phyloP scores from a whole-genome alignment of 2,888 invertebrate genomes.

The Drosophila parthenogenetica region DNA sequence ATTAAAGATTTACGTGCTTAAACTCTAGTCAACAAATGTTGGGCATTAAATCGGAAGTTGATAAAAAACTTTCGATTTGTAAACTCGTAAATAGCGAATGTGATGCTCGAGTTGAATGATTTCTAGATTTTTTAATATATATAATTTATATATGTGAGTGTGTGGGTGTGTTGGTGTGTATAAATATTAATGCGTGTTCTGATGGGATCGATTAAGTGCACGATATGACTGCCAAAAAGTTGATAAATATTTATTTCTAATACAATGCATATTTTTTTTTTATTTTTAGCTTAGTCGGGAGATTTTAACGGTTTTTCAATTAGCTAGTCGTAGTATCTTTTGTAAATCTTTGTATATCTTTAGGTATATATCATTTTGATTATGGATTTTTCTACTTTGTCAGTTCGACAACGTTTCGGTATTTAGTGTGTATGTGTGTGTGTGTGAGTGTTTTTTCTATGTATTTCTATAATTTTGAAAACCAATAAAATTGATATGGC shows the following conservation, averaged over 20 bases:
- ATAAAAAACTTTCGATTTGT: constrained; percentile 54
- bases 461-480: constrained; percentile 28
- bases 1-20: constrained; percentile 43
- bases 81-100: constrained; percentile 39
- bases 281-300: constrained; percentile 35
- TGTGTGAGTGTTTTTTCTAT: too few species aligned
- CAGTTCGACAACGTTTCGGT: constrained; percentile 38
- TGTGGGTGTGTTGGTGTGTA: not conserved
- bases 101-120: constrained; percentile 47
- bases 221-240: constrained; percentile 73
- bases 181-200: constrained; percentile 21
- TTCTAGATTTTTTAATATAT: constrained; percentile 28
- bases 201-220: constrained; percentile 70
- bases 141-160: not conserved
- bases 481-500: constrained; percentile 37
- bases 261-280: constrained; percentile 45
- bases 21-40: constrained; percentile 73
- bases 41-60: constrained; percentile 45
- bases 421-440: constrained; percentile 29
- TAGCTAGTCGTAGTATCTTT: constrained; percentile 54
- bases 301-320: constrained; percentile 48
- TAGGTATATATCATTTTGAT: constrained; percentile 74
- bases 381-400: constrained; percentile 54
- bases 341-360: constrained; percentile 40
- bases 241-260: constrained; percentile 42